Conservation (phyloP, 2,113 vertebrate genomes). For the Apteryx mantelli region DNA sequence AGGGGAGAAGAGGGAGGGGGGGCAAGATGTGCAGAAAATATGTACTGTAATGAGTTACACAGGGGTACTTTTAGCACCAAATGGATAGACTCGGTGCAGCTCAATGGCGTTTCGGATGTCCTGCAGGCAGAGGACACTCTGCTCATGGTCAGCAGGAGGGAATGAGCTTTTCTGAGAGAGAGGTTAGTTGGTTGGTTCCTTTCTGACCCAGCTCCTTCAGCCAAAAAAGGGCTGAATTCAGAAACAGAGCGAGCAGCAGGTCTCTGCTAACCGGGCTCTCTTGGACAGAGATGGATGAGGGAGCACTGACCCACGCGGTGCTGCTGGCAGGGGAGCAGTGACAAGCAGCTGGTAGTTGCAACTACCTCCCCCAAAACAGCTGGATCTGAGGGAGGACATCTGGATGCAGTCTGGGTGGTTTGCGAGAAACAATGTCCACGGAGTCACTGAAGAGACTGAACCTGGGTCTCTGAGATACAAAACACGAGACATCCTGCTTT, state of each 20-base stretch:
- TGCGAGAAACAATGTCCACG: neutral
- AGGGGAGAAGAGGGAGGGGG: neutral
- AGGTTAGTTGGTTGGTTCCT: neutral
- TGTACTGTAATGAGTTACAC: rapidly evolving
- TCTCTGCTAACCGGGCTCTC: neutral
- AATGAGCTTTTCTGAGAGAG: neutral
- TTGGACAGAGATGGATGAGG: constrained; percentile 58
- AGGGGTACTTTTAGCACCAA: neutral
- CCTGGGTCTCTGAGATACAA: neutral
- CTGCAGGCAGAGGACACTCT: neutral
- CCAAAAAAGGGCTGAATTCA: neutral
- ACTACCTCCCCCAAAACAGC: constrained; percentile 48
- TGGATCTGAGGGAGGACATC: constrained; percentile 66
- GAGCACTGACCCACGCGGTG: neutral
- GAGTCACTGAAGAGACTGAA: neutral
- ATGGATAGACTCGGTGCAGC: neutral
- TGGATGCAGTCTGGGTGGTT: constrained; percentile 44
- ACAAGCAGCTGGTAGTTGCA: constrained; percentile 60
- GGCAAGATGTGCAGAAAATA: neutral
- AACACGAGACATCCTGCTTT: neutral
- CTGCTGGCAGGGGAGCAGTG: constrained; percentile 46
- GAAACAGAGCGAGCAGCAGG: neutral
- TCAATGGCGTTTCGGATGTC: rapidly evolving
- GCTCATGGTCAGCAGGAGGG: neutral
- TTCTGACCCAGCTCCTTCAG: neutral